Base-by-base conservation (phyloP, 2,888 invertebrate genomes). In the Mythimna pallens region DNA sequence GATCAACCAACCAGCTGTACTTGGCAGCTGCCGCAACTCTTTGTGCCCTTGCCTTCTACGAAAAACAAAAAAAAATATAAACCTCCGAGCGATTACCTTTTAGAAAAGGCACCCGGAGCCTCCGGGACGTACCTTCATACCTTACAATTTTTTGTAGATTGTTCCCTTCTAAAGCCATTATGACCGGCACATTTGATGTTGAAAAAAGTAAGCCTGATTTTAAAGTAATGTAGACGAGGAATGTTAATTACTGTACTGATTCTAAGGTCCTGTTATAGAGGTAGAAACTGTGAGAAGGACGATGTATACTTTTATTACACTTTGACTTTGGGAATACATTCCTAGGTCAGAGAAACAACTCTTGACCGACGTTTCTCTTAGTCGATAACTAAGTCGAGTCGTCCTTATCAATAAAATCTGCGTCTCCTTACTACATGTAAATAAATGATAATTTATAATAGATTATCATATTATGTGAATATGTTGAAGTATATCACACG, bases 1-100 rank as follows among this genome's bases (percentile, higher is more conserved):
- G 86, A 83, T 86, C 78, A 80, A 86, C 86, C 82, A 82, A 89
- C 92, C 94, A 93, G 95, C 93, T 95, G 95, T 90, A 92, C 82
- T 82, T 80, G 86, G 90, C 96, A 95, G 94, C 95, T 95, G 95
- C 87, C 87, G 88, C 87, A 92, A 90, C 91, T 92, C 94, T 93
- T 93, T 95, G 94, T 94, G 82, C 87, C 88, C 88, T 85, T 77
- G 86, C 89, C 90, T 92, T 93, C 93, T 87, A 91, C 86, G 93
- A 91, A 93, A 91, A 89, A 77, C 81, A 87, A 91, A 92, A 91
- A 93, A 93, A 93, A 92, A 88, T 84, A 82, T 8, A 87, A 89
- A 81, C 89, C 90, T 89, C 86, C 88, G 81, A 90, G 85, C 92
- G 93, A 94, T 94, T 94, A 94, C 94, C 92, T 94, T 95, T 93